Conservation (phyloP, 2,797 vertebrate species). For the Macrochelys suwanniensis region DNA sequence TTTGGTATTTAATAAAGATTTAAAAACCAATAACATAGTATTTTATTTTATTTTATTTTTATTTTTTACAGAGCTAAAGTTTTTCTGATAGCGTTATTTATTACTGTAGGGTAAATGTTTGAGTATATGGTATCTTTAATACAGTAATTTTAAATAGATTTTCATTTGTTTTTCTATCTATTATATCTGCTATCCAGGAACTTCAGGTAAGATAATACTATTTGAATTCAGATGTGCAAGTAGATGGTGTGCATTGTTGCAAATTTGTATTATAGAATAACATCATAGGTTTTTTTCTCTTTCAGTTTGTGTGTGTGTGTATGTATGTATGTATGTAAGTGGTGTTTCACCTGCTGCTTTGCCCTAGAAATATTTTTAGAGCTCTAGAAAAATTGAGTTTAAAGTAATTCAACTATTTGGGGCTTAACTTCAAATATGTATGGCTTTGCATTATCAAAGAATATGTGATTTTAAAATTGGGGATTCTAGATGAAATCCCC, state of each 20-base stretch:
- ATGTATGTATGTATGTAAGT: slow-evolving; percentile 39
- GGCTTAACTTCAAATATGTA: slow-evolving; percentile 16
- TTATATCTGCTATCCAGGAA: slow-evolving; percentile 93
- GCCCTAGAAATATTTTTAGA: slow-evolving; percentile 50
- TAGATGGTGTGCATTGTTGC: slow-evolving; percentile 73
- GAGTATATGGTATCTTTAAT: slow-evolving; percentile 63
- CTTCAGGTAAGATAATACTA: slow-evolving; percentile 94
- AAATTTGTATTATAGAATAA: slow-evolving; percentile 74
- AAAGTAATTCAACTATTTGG: background rate
- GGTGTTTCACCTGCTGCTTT: slow-evolving; percentile 46
- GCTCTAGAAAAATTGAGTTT: background rate
- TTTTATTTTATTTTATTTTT: background rate
- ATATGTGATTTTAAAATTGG: background rate
- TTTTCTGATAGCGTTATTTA: slow-evolving; percentile 39
- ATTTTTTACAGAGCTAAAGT: slow-evolving; percentile 34
- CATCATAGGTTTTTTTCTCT: slow-evolving; percentile 60
- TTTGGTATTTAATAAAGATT: slow-evolving; percentile 9
- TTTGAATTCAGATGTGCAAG: slow-evolving; percentile 75
- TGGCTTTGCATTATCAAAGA: background rate
- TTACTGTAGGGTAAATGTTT: slow-evolving; percentile 67
- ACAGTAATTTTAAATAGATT: slow-evolving; percentile 82
- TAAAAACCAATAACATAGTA: slow-evolving; percentile 8
- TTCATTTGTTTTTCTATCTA: slow-evolving; percentile 87
- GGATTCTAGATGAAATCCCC: no score
- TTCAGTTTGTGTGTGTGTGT: slow-evolving; percentile 26